Conservation (phyloP, 2,888 invertebrate species). For the Drosophila monieri region DNA sequence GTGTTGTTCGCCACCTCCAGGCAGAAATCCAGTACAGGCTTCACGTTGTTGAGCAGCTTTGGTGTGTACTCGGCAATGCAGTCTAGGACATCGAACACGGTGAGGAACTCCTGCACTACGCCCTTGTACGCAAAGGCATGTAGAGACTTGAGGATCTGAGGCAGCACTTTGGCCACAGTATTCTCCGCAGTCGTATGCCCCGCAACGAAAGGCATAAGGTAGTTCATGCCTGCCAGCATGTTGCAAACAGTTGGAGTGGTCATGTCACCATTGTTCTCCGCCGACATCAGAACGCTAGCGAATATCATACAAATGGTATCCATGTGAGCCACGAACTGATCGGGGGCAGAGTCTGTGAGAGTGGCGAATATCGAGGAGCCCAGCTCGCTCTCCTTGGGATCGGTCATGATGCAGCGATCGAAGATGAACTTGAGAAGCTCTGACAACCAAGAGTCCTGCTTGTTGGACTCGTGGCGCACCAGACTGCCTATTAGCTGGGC, state of each 20-base stretch:
- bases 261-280: slow-evolving; percentile 81
- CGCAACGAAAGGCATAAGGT: slow-evolving; percentile 88
- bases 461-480: slow-evolving; percentile 89
- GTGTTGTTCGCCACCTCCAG: slow-evolving; percentile 86
- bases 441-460: slow-evolving; percentile 81
- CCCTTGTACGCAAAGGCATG: slow-evolving; percentile 85
- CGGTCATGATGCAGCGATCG: slow-evolving; percentile 76
- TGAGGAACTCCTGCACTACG: slow-evolving; percentile 85
- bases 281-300: slow-evolving; percentile 75
- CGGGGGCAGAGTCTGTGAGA: slow-evolving; percentile 88
- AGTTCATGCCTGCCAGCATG: slow-evolving; percentile 86
- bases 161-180: slow-evolving; percentile 87
- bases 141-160: slow-evolving; percentile 87
- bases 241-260: slow-evolving; percentile 82
- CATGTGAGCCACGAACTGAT: slow-evolving; percentile 88
- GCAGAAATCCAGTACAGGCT: slow-evolving; percentile 87
- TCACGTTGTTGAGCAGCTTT: slow-evolving; percentile 85
- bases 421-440: slow-evolving; percentile 82
- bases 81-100: slow-evolving; percentile 83
- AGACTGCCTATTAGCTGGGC: slow-evolving; percentile 89
- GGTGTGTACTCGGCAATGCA: slow-evolving; percentile 82
- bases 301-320: slow-evolving; percentile 86
- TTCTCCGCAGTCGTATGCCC: slow-evolving; percentile 85
- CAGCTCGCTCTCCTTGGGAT: slow-evolving; percentile 81
- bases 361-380: slow-evolving; percentile 86